Percentiles rank a stretch among this genome's conserved stretches.
phyloP scores from a whole-genome alignment of 1,140 invertebrate genomes.

The Ostrea edulis region DNA sequence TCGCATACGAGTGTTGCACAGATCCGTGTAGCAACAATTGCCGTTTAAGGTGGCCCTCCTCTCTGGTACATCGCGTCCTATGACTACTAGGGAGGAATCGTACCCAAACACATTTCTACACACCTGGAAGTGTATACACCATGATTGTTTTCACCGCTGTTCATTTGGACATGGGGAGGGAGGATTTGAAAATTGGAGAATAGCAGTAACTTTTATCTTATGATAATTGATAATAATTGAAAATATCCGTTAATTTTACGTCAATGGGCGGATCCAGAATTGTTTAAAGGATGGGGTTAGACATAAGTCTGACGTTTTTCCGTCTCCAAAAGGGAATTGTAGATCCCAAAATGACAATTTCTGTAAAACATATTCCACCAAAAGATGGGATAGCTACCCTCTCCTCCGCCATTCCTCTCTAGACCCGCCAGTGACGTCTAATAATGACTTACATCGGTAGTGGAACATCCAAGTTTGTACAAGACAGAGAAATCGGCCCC shows the following conservation, averaged over 20 bases:
- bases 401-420: too few species aligned
- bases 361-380: too few species aligned
- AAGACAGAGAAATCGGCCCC: not conserved
- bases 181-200: not conserved
- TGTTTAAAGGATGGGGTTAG: not conserved
- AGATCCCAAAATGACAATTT: too few species aligned
- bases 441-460: not conserved
- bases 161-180: not conserved
- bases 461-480: constrained; percentile 10
- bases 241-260: too few species aligned
- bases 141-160: not conserved
- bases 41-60: not conserved
- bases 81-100: not conserved
- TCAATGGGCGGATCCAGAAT: not conserved
- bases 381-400: too few species aligned
- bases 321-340: too few species aligned
- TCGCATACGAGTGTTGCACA: not conserved
- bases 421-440: too few species aligned
- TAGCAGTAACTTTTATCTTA: not conserved
- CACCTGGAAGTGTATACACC: not conserved
- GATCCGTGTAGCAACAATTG: not conserved
- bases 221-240: not conserved
- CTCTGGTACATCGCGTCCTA: not conserved
- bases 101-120: not conserved
- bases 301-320: too few species aligned